Base-by-base conservation (phyloP, 2,888 invertebrate genomes). In the Drosophila kambysellisi region DNA sequence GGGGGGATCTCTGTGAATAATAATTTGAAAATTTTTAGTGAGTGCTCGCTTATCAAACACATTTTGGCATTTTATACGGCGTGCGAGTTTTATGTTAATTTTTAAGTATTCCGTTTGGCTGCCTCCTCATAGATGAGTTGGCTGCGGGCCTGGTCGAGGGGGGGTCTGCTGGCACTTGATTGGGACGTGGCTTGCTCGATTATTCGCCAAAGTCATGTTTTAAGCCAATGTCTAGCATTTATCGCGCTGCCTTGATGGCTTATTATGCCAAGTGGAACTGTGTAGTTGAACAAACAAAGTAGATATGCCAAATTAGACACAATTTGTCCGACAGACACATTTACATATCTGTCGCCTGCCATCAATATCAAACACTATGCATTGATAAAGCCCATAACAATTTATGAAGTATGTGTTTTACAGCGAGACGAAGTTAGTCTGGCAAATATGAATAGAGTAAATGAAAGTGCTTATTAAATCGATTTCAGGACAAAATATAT, bases 51-150 rank as follows among this genome's bases (percentile, higher is more conserved):
- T 78, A 78, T 78, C 77, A 80, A 81, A 80, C 60, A 50, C 64
- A 76, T 70, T 71, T 70, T 69, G 63, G 52, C 52, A 80, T 83
- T 83, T 86, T 88, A 88, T 83, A 88, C 83, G 81, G 87, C 83
- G 76, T 86, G 82, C 63, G 75, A 75, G 86, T 71, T 86, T 86
- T 88, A 83, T 83, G 83, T 73, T 71, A 87, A 83, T 83, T 87
- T 77, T 74, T 71, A 71, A 77, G 74, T 74, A 86, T 76, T 78
- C 48, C 71, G 46, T 71, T 80, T 54, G 60, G 30, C 39, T 80
- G 53, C 33, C 33, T 70, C 39, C 12, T 25, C 54, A 69, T 63
- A 64, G 62, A 33, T 25, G 54, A 12, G 33, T 9, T 12, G 25
- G 17, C 46, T 46, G 25, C 7, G 46, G 46, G 25, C 15, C 20